Base-by-base conservation (phyloP, 2,888 invertebrate genomes). In the Hyalella azteca region DNA sequence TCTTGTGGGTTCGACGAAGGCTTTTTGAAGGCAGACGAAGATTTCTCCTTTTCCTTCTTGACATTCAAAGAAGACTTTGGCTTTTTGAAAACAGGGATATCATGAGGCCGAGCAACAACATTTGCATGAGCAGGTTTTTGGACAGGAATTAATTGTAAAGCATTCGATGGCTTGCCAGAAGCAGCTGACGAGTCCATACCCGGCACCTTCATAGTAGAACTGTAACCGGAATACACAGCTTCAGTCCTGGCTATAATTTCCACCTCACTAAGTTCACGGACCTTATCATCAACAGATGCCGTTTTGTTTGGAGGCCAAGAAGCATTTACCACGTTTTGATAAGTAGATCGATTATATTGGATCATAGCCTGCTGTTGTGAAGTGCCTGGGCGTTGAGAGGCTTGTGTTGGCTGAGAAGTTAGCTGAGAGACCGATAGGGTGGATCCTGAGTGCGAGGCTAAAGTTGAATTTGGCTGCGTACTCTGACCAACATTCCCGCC, bases 31-130 rank as follows among this genome's bases (percentile, higher is more conserved):
- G 19, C 36, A 66, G 66, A 66, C 19, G 19, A 2, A 39, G 1
- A 36, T 13, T 29, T 29, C 4, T 3, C n/a, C 19, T 36, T 66
- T 1, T 66, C 66, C 36, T 66, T 66, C 36, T 32, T 66, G 66
- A 36, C 26, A 2, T 32, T n/a, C 5, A 19, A 7, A 13, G 11
- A 22, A 15, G 66, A n/a, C 19, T 36, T 66, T 5, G 15, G 36
- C 36, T n/a, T n/a, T 15, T 66, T 66, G 32, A 36, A 19, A 36
- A 36, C 29, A 66, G 66, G 66, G 29, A 66, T 32, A 29, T 66
- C 36, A 36, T 66, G 66, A 36, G 66, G 66, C n/a, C 66, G 66
- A 32, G 66, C 66, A 9, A 66, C 66, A 22, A 66, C 66, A 36
- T 36, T 66, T 7, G 19, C 13, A 19, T 66, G 66, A 66, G n/a